A percentile compares a stretch with the other conserved stretches of the same genome.
These are phyloP conservation scores for Bhutanitis thaidina DNA, from an alignment of 2,888 invertebrate species.

Conservation along the genomic window DNA sequence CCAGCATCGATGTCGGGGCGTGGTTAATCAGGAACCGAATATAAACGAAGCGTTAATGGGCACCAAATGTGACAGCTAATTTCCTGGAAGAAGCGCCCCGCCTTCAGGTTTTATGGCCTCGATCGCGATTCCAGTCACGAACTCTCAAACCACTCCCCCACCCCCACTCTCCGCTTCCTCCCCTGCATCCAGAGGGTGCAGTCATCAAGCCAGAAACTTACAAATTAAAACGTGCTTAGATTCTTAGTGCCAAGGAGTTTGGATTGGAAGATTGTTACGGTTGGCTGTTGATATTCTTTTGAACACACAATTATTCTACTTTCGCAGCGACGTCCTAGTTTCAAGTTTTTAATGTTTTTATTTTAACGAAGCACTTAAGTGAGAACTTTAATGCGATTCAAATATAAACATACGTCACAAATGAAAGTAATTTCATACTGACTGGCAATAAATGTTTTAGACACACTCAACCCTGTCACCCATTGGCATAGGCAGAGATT, in stretches of 20 bases:
- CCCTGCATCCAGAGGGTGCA: conserved; percentile 41
- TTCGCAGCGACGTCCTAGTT: neutral
- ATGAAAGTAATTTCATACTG: too few relatives aligned
- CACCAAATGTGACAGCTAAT: conserved; percentile 74
- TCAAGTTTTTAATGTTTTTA: neutral
- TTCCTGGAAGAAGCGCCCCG: conserved; percentile 62
- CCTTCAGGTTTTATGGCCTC: conserved; percentile 60
- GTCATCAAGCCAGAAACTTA: conserved; percentile 67
- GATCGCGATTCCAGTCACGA: conserved; percentile 63
- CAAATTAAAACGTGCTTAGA: conserved; percentile 72
- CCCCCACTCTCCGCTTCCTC: conserved; percentile 27
- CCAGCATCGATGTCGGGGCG: conserved; percentile 22
- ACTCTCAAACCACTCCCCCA: conserved; percentile 19
- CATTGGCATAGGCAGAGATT: too few relatives aligned
- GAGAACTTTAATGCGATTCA: too few relatives aligned
- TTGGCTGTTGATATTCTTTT: conserved; percentile 1
- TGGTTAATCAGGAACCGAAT: conserved; percentile 48
- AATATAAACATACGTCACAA: too few relatives aligned
- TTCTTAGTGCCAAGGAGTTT: conserved; percentile 34
- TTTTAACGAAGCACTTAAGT: too few relatives aligned
- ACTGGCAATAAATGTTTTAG: too few relatives aligned
- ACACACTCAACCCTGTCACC: too few relatives aligned
- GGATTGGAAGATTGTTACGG: neutral
- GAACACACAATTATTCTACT: neutral
- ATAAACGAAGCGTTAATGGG: conserved; percentile 48